Evolutionary conservation across 2,797 vertebrate genomes (phyloP).

Genomic region (Catamblyrhynchus diadema): DNA sequence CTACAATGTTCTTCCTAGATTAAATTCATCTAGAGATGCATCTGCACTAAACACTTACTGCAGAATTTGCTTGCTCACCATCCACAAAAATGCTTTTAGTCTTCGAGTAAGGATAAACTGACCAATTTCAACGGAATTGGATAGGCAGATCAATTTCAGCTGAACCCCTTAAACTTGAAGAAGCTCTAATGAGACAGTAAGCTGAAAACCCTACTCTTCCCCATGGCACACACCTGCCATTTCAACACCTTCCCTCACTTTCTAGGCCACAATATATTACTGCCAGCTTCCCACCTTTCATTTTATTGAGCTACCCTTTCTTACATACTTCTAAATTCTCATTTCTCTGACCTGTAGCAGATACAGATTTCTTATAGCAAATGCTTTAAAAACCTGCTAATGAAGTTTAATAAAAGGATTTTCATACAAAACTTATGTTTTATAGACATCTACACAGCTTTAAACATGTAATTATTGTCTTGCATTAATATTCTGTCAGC

Average conservation of each 20-base stretch:
- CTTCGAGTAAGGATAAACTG: neutral
- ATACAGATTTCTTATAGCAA: accelerated
- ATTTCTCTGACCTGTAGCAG: neutral
- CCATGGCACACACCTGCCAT: neutral
- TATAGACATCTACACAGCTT: neutral
- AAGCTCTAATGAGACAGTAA: neutral
- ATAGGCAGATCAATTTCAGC: neutral
- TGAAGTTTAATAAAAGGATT: neutral
- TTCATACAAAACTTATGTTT: neutral
- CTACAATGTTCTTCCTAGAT: neutral
- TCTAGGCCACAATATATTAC: neutral
- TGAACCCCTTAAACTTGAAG: neutral
- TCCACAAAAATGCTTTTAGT: neutral
- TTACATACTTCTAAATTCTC: neutral
- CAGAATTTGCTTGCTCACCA: neutral
- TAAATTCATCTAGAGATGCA: neutral
- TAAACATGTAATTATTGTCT: neutral
- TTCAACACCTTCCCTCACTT: neutral
- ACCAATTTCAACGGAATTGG: neutral
- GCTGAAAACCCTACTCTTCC: neutral
- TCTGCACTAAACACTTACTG: neutral
- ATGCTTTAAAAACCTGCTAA: neutral
- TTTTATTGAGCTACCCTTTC: neutral
- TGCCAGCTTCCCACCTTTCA: neutral
- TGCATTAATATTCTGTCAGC: neutral